Evolutionary conservation across 2,113 vertebrate species (phyloP), one percentile per base, ranked within the genome.

Genomic region (Fulmarus glacialis): DNA sequence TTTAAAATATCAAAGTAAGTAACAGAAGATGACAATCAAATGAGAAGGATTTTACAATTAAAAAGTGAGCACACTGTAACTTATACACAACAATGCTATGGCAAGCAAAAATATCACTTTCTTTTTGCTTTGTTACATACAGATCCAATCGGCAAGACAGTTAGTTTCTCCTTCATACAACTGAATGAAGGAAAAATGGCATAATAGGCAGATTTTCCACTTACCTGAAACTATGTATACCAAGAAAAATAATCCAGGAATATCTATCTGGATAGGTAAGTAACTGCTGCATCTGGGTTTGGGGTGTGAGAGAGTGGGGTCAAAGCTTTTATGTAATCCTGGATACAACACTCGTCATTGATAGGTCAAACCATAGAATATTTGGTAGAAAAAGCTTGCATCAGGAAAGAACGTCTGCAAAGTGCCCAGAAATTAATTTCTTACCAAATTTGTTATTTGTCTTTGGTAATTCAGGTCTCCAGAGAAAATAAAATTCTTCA

Each of bases 81-180:
- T 75, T 67, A 58, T 0, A 62, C 6, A n/a, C 8, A 83, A 2
- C 27, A 74, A 0, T 2, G 15, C 23, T 23, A 29, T 1, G 6
- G 15, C 27, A 78, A 60, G 43, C 9, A 89, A 87, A 89, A 77
- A 26, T 2, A 64, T 0, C 20, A 18, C 26, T 82, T 60, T 9
- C 15, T 72, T 83, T 64, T 36, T 29, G 30, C 22, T 89, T 60
- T 56, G 42, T 24, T 29, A 71, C 36, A 71, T 6, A 78, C 15
- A 66, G 42, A 88, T 47, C 9, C 42, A 36, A 70, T 2, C 1
- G 1, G 24, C 34, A 82, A 70, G 34, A 60, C 6, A 55, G 19
- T 34, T 66, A 24, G 6, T 22, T 77, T 71, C 32, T 91, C 68
- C 56, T 75, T 82, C 67, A 38, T 22, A 16, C 12, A 55, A 64